A percentile compares a stretch with the other conserved stretches of the same genome.
Evolutionary conservation across 1,140 invertebrate genomes (phyloP).

Genomic region (Brachionus angularis): DNA sequence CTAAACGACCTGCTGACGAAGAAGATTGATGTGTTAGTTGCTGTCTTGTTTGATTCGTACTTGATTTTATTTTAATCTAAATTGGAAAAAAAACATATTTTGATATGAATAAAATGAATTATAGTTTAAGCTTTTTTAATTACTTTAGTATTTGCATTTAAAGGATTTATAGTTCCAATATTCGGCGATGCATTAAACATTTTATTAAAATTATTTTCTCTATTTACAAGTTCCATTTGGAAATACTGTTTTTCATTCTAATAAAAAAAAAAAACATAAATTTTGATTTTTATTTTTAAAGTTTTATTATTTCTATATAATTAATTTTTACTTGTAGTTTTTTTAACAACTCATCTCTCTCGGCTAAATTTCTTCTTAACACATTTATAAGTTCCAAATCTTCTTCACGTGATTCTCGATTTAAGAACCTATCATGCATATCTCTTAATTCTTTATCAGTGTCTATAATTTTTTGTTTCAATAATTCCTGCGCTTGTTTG

Average conservation of each 20-base stretch:
- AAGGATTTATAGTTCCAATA: constrained; percentile 57
- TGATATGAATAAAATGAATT: background rate
- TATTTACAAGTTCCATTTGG: constrained; percentile 58
- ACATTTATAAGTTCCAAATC: constrained; percentile 55
- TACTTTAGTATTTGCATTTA: constrained; percentile 48
- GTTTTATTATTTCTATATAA: background rate
- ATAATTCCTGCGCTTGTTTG: constrained; percentile 53
- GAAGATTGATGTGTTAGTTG: background rate
- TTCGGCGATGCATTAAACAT: constrained; percentile 55
- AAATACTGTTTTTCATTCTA: constrained; percentile 58
- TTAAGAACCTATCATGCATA: constrained; percentile 53
- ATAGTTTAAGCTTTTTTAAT: no score
- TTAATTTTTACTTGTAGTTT: constrained; percentile 47
- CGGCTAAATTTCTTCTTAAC: constrained; percentile 49
- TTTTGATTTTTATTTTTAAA: no score
- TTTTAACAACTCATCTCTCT: constrained; percentile 53
- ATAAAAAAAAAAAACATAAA: constrained; percentile 41
- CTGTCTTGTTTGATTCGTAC: background rate
- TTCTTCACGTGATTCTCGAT: constrained; percentile 55
- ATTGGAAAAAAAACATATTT: background rate
- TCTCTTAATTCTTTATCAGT: constrained; percentile 52
- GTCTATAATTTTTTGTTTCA: constrained; percentile 57
- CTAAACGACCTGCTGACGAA: constrained; percentile 46
- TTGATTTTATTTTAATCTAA: constrained; percentile 28
- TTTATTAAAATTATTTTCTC: constrained; percentile 60